These are phyloP conservation scores for Eucera pruinosa DNA, from an alignment of 2,888 invertebrate genomes.

Conservation along the genomic window DNA sequence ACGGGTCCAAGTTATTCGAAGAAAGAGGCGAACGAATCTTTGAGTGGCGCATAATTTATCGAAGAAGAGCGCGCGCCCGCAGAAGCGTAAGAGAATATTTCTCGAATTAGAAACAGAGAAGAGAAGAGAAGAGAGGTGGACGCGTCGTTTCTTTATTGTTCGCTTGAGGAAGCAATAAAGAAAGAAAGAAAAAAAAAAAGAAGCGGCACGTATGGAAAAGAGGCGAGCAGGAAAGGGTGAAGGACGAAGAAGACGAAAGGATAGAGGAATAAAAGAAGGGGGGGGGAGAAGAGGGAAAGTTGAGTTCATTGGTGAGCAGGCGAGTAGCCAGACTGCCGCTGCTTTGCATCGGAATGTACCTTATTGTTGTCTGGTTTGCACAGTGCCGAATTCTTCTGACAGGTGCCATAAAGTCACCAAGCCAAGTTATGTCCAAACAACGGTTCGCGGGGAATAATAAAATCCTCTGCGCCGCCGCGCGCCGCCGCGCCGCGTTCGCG, in stretches of 20 bases:
- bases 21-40: no score
- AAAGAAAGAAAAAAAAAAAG: slow-evolving; percentile 37
- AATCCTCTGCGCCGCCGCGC: slow-evolving; percentile 55
- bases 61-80: no score
- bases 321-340: slow-evolving; percentile 60
- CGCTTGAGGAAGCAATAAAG: not conserved
- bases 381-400: slow-evolving; percentile 73
- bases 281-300: slow-evolving; percentile 47
- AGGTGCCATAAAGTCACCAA: slow-evolving; percentile 75
- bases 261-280: slow-evolving; percentile 9
- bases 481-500: no score
- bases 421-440: slow-evolving; percentile 72
- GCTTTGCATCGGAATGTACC: slow-evolving; percentile 78
- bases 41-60: no score
- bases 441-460: slow-evolving; percentile 69
- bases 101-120: not conserved
- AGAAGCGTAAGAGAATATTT: no score
- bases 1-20: no score
- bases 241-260: slow-evolving; percentile 41
- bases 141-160: not conserved
- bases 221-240: slow-evolving; percentile 50
- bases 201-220: slow-evolving; percentile 28
- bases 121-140: not conserved
- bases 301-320: slow-evolving; percentile 53
- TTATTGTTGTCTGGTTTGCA: slow-evolving; percentile 77